Evolutionary conservation across 2,888 invertebrate genomes (phyloP).

Genomic region (Suillia variegata): DNA sequence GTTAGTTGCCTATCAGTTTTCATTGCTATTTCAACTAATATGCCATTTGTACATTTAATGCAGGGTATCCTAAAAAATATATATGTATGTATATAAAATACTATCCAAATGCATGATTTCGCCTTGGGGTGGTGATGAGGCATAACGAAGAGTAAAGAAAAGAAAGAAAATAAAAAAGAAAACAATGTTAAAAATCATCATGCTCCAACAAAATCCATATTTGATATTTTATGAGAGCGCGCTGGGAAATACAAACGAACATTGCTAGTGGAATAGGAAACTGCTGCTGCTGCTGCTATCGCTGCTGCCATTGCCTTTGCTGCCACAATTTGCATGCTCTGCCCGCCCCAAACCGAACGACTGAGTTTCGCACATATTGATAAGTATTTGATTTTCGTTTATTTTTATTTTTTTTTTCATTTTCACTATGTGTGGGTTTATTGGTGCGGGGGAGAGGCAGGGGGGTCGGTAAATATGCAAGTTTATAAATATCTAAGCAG

Average conservation of each 20-base stretch:
- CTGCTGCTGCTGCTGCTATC: conserved; percentile 7
- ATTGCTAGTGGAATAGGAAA: too few relatives aligned
- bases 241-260: not conserved
- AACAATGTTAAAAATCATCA: conserved; percentile 12
- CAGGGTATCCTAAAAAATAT: too few relatives aligned
- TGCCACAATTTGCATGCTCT: conserved; percentile 3
- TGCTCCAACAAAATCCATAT: conserved; percentile 16
- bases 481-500: too few relatives aligned
- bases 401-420: conserved; percentile 18
- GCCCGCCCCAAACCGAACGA: too few relatives aligned
- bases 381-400: conserved; percentile 45
- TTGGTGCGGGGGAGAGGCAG: conserved; percentile 21
- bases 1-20: too few relatives aligned
- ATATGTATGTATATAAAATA: too few relatives aligned
- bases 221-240: conserved; percentile 5
- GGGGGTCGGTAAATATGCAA: not conserved
- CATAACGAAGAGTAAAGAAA: conserved; percentile 14
- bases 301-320: conserved; percentile 18
- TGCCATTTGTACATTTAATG: too few relatives aligned
- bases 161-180: not conserved
- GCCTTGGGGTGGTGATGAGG: not conserved
- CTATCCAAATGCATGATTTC: not conserved
- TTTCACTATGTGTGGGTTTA: conserved; percentile 52
- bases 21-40: too few relatives aligned
- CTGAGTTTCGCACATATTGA: conserved; percentile 42